Base-by-base conservation (phyloP, 2,797 vertebrate genomes). In the Cossypha caffra region DNA sequence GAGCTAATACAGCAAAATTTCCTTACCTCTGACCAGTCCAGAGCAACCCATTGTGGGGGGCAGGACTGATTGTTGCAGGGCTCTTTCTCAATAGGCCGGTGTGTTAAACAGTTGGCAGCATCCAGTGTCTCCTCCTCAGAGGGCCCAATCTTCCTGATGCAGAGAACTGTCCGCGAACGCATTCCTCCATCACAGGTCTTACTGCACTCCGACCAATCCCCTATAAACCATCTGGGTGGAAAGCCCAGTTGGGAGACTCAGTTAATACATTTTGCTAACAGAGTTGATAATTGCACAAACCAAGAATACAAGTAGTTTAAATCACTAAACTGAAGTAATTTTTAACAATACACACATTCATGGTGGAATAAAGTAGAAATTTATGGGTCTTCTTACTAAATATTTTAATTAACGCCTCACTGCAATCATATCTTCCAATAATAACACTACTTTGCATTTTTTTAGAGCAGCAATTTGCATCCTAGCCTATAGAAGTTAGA, bases 11-110 rank as follows among this genome's bases (percentile, higher is more conserved):
- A 59, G 45, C 23, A 75, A 91, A 93, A 89, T 50, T 55, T 82
- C 76, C 98, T 98, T 96, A 99, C 99, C 98, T 99, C 99, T 37
- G 99, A 99, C 99, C 99, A 99, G 93, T 99, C 99, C 98, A 99
- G 97, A 64, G 99, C 98, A 54, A 99, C 98, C 99, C 99, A 99
- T 94, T 99, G 99, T 4, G 99, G 99, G 7, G 99, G 99, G 93
- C 99, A 99, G 66, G 99, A 99, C 97, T 99, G 99, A 94, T 99
- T 99, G 98, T 99, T 99, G 98, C 99, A 99, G 61, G 98, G 95
- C 96, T 99, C 99, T 73, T 97, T 98, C 88, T 99, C 99, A n/a
- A 99, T 96, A 25, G 99, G 99, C 23, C 98, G 98, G 90, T 99
- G 99, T 40, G 99, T 99, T 92, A 99, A 98, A 93, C 99, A 99